phyloP scores from a whole-genome alignment of 2,113 vertebrate genomes.

The Pachypanchax playfairii region DNA sequence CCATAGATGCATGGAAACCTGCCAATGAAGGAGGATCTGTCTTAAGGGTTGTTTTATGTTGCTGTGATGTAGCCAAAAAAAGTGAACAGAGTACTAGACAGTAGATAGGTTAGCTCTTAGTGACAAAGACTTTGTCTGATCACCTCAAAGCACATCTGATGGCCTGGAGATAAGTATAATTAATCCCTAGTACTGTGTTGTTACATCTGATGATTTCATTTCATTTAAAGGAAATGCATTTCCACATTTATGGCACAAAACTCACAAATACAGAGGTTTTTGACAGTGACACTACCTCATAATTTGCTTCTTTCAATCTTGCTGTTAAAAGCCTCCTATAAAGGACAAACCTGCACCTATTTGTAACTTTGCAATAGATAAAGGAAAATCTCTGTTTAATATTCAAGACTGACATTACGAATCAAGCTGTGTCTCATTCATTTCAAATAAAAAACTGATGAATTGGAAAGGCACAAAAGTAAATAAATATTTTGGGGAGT shows the following conservation, averaged over 20 bases:
- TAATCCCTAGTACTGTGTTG: conserved; percentile 58
- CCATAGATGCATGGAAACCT: neutral
- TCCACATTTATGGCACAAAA: neutral
- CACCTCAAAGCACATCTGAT: conserved; percentile 29
- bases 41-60: neutral
- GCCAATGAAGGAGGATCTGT: neutral
- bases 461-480: neutral
- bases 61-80: neutral
- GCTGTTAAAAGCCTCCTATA: conserved; percentile 27
- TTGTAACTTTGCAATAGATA: conserved; percentile 25
- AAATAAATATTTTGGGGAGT: neutral
- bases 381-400: conserved; percentile 20
- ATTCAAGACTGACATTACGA: conserved; percentile 20
- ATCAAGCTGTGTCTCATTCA: conserved; percentile 8
- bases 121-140: conserved; percentile 9
- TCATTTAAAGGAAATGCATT: conserved; percentile 10
- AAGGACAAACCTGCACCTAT: conserved; percentile 3
- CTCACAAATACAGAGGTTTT: conserved; percentile 29
- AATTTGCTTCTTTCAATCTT: conserved; percentile 11
- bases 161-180: conserved; percentile 49
- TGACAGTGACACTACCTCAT: conserved; percentile 10
- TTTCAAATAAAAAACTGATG: conserved; percentile 4
- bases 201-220: conserved; percentile 34
- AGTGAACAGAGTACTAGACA: neutral
- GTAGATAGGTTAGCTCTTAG: conserved; percentile 25